Evolutionary conservation across 2,888 invertebrate genomes (phyloP).

Genomic region (Drosophila eohydei): DNA sequence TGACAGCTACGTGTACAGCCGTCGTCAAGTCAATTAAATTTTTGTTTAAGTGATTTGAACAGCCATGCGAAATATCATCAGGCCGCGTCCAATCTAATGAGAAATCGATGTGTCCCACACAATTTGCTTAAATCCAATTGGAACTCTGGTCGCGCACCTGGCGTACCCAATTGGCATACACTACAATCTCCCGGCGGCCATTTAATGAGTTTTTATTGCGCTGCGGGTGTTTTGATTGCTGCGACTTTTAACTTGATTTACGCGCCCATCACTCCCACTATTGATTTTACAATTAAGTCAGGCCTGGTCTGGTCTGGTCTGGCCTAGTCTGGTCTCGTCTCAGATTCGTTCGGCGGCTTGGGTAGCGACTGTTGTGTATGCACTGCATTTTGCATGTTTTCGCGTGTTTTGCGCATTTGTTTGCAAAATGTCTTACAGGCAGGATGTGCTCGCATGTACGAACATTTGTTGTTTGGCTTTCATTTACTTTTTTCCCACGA

Average conservation of each 20-base stretch:
- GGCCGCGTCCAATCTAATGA: slow-evolving; percentile 59
- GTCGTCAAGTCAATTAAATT: slow-evolving; percentile 74
- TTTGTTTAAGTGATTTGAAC: slow-evolving; percentile 77
- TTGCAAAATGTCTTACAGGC: slow-evolving; percentile 46
- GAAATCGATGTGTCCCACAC: slow-evolving; percentile 76
- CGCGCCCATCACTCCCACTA: slow-evolving; percentile 62
- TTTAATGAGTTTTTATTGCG: slow-evolving; percentile 81
- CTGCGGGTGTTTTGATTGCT: slow-evolving; percentile 78
- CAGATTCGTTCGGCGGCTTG: not conserved
- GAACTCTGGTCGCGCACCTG: slow-evolving; percentile 36
- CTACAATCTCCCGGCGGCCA: slow-evolving; percentile 37
- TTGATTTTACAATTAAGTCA: slow-evolving; percentile 80
- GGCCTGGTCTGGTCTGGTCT: not conserved
- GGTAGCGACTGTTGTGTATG: not conserved
- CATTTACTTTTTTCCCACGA: not conserved
- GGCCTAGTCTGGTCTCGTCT: not conserved
- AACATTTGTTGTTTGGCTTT: slow-evolving; percentile 4
- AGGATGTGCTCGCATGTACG: slow-evolving; percentile 43
- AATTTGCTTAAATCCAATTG: slow-evolving; percentile 77
- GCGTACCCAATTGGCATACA: slow-evolving; percentile 54
- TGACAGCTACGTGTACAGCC: slow-evolving; percentile 40
- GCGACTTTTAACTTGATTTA: slow-evolving; percentile 81
- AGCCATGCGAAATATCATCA: slow-evolving; percentile 72
- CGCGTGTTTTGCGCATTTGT: slow-evolving; percentile 70
- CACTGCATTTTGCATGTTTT: slow-evolving; percentile 78